Evolutionary conservation across 2,113 vertebrate species (phyloP), one percentile per base, ranked within the genome.

Genomic region (Turnix velox): DNA sequence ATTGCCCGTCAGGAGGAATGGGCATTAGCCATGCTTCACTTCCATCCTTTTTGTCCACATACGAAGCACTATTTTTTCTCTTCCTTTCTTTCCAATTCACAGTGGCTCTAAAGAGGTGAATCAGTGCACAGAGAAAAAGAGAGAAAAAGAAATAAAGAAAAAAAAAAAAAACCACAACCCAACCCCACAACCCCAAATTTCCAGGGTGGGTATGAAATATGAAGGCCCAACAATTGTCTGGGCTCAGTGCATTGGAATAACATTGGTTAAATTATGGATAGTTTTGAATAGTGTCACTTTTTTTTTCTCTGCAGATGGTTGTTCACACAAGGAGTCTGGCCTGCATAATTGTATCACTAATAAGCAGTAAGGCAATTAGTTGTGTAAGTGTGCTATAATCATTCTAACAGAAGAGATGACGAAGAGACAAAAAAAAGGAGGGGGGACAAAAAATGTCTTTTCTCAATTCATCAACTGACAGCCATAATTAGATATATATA

Each of bases 311-410:
- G 98, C 99, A 99, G 98, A 99, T 98, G 99, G 98, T 98, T 98
- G 98, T 98, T 98, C 98, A 99, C 98, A 98, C 97, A 98, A 98
- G 98, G 98, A 98, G 98, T 98, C 97, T 98, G 98, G 98, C 98
- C 98, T 98, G 98, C 98, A 99, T 99, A 99, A 99, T 99, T 99
- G 99, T 99, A 99, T 99, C 98, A 98, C 98, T 99, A 99, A 99
- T 99, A 99, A 99, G 98, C 98, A 99, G 98, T 97, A 98, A 99
- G 98, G 98, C 98, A 99, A 99, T 99, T 99, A 99, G 98, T 98
- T 98, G 98, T 98, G 98, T 99, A 99, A 99, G 99, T 98, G 98
- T 98, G 98, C 98, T 99, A 98, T 99, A 99, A 99, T 99, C 98
- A 98, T 98, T 98, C 98, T 98, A 98, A 98, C 97, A 98, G 98